Conservation (phyloP, 2,888 invertebrate species). For the Spodoptera exigua region DNA sequence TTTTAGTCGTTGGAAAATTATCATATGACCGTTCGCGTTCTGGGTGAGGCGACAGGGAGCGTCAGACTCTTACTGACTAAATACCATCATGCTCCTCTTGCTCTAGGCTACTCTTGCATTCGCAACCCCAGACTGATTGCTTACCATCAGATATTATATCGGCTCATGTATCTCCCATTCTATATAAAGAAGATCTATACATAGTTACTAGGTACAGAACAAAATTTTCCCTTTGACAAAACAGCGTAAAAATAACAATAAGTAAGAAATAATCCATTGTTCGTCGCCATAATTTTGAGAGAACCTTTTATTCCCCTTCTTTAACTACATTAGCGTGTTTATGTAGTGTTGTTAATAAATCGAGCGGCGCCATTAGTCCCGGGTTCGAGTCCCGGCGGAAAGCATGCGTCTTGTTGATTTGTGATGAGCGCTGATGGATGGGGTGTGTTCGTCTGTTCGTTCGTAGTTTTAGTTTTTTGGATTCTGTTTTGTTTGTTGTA, state of each 20-base stretch:
- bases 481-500: slow-evolving; percentile 10
- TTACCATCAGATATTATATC: too few species aligned
- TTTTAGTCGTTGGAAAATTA: too few species aligned
- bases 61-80: too few species aligned
- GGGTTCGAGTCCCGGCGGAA: slow-evolving; percentile 81
- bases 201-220: neutral
- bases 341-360: slow-evolving; percentile 77
- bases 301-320: slow-evolving; percentile 64
- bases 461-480: slow-evolving; percentile 38
- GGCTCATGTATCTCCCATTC: too few species aligned
- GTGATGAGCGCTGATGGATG: slow-evolving; percentile 83
- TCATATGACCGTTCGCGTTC: too few species aligned
- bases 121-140: too few species aligned
- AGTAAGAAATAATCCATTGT: slow-evolving; percentile 27
- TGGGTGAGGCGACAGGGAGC: too few species aligned
- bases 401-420: slow-evolving; percentile 86
- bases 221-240: neutral
- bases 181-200: too few species aligned
- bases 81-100: too few species aligned
- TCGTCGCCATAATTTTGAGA: slow-evolving; percentile 47
- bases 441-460: slow-evolving; percentile 53
- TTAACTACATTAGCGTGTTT: slow-evolving; percentile 77
- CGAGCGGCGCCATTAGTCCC: slow-evolving; percentile 77
- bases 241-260: slow-evolving; percentile 7
- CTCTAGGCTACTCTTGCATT: too few species aligned